These are phyloP conservation scores for Mystacornis crossleyi DNA, from an alignment of 2,113 vertebrate species.

Conservation along the genomic window DNA sequence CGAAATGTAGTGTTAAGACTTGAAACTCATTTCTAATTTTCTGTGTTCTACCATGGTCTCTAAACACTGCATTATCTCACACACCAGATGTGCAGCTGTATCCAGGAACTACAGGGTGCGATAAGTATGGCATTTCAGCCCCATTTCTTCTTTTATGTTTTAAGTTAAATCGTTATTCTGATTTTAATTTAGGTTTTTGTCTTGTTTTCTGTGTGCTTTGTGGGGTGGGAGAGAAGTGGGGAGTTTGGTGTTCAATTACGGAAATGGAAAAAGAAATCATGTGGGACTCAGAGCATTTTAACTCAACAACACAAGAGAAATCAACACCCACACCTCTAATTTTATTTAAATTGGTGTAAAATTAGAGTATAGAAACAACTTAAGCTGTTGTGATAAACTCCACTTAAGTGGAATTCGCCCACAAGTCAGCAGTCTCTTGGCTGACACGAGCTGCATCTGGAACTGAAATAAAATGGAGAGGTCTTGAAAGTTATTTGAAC, in stretches of 20 bases:
- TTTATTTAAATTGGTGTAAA: conserved; percentile 8
- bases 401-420: neutral
- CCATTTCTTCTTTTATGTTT: conserved; percentile 31
- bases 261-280: neutral
- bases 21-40: conserved; percentile 25
- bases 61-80: conserved; percentile 40
- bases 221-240: neutral
- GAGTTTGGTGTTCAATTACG: neutral
- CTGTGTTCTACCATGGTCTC: neutral
- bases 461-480: neutral
- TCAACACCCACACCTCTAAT: neutral
- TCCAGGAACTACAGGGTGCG: conserved; percentile 12
- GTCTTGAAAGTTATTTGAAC: neutral
- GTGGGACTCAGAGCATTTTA: neutral
- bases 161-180: neutral
- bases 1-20: conserved; percentile 28
- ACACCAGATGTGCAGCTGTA: conserved; percentile 15
- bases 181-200: conserved; percentile 4
- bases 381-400: conserved; percentile 11
- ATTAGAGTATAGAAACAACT: neutral
- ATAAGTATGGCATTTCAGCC: conserved; percentile 21
- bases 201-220: neutral
- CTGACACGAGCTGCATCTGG: neutral
- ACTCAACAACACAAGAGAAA: neutral
- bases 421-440: neutral